Conservation (phyloP, 2,888 invertebrate species). For the Xestia rhomboidea region DNA sequence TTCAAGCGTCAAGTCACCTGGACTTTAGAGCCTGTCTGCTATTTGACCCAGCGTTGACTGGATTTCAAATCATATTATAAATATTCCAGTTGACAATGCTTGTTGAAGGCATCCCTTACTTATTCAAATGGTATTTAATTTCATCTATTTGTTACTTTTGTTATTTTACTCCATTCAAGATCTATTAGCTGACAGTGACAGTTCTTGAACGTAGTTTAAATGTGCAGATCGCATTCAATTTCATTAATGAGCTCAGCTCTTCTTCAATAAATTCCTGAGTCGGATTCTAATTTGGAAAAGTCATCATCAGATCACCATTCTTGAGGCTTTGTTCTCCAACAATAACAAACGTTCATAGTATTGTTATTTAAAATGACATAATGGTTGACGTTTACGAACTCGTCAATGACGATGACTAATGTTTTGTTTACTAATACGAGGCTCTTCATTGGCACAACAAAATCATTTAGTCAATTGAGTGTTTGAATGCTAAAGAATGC, state of each 20-base stretch:
- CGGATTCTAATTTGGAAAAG: neutral
- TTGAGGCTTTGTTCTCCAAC: neutral
- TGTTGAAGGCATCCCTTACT: too few species aligned
- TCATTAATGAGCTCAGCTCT: neutral
- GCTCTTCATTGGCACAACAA: constrained; percentile 40
- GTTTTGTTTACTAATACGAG: constrained; percentile 40
- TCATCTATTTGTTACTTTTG: neutral
- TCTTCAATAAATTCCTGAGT: neutral
- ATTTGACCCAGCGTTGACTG: neutral
- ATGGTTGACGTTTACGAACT: constrained; percentile 26
- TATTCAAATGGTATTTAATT: too few species aligned
- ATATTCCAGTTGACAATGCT: too few species aligned
- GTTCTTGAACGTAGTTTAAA: neutral
- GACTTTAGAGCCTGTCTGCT: neutral
- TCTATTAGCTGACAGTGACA: neutral
- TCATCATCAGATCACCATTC: neutral
- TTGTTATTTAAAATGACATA: constrained; percentile 35
- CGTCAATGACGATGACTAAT: constrained; percentile 10
- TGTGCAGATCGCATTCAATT: neutral
- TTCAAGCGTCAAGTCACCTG: too few species aligned
- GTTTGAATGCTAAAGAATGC: constrained; percentile 21
- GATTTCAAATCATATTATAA: neutral
- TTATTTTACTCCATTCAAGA: too few species aligned
- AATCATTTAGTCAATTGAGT: constrained; percentile 45
- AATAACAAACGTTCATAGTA: neutral